These are phyloP conservation scores for Columba guinea DNA, from an alignment of 2,797 vertebrate genomes.

Conservation along the genomic window DNA sequence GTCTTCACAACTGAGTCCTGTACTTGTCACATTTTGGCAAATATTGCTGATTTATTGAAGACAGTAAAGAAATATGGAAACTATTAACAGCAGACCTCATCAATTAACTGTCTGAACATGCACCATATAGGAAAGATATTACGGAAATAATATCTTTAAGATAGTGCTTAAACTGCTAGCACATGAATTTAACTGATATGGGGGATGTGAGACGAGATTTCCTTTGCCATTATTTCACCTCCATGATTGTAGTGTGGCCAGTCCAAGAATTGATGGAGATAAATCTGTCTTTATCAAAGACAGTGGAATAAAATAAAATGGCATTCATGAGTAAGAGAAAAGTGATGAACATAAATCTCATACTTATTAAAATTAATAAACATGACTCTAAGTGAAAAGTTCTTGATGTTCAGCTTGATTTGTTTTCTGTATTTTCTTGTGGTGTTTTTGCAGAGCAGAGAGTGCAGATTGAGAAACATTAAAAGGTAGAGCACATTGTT, in stretches of 20 bases:
- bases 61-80: conserved; percentile 17
- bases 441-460: not conserved
- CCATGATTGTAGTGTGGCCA: not conserved
- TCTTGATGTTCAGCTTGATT: not conserved
- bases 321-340: not conserved
- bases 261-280: not conserved
- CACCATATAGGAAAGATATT: not conserved
- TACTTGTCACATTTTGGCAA: conserved; percentile 24
- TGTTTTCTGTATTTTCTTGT: not conserved
- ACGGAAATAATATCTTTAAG: conserved; percentile 29
- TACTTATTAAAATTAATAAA: not conserved
- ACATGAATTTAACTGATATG: not conserved
- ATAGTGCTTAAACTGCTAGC: not conserved
- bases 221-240: not conserved
- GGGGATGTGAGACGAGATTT: not conserved
- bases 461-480: not conserved
- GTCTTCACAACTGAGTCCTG: conserved; percentile 17
- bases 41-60: conserved; percentile 46
- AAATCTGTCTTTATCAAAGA: not conserved
- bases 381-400: not conserved
- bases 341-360: not conserved
- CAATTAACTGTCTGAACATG: not conserved
- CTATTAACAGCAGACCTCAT: conserved; percentile 2
- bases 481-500: too few relatives aligned
- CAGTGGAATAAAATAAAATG: not conserved